These are phyloP conservation scores for Tympanuchus pallidicinctus DNA, from an alignment of 2,113 vertebrate genomes.

Conservation along the genomic window DNA sequence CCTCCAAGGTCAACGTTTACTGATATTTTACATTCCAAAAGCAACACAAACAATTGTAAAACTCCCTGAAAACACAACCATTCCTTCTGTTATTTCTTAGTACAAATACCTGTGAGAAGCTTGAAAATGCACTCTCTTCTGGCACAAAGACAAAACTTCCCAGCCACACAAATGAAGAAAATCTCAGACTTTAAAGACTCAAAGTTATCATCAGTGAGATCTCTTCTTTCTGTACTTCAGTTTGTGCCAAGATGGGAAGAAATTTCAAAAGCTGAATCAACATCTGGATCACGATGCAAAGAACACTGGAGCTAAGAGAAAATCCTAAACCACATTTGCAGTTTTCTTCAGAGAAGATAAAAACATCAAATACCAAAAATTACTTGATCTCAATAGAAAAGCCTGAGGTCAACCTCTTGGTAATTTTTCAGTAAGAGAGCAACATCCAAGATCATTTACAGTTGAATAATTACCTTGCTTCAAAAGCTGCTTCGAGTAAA, in stretches of 20 bases:
- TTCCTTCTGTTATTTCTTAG: neutral
- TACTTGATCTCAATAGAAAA: conserved; percentile 22
- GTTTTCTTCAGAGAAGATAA: conserved; percentile 28
- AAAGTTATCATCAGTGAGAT: conserved; percentile 1
- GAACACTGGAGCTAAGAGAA: neutral
- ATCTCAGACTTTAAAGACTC: neutral
- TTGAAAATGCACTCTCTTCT: neutral
- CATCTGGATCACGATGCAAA: conserved; percentile 46
- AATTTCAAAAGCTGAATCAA: conserved; percentile 47
- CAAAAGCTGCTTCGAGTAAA: conserved; percentile 35
- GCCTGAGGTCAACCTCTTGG: conserved; percentile 13
- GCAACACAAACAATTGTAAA: neutral
- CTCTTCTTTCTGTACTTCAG: neutral
- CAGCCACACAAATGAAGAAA: conserved; percentile 35
- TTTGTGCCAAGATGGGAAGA: conserved; percentile 8
- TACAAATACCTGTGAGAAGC: neutral
- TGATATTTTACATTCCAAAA: neutral
- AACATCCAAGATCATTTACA: neutral
- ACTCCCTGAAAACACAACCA: neutral
- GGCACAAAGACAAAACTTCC: conserved; percentile 24
- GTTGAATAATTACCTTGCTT: conserved; percentile 16
- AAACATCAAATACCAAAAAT: conserved; percentile 23
- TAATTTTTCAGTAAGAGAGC: conserved; percentile 7
- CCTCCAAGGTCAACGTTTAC: neutral
- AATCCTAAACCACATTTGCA: conserved; percentile 6